Conservation (phyloP, 2,113 vertebrate species). For the Phalacrocorax pelagicus region DNA sequence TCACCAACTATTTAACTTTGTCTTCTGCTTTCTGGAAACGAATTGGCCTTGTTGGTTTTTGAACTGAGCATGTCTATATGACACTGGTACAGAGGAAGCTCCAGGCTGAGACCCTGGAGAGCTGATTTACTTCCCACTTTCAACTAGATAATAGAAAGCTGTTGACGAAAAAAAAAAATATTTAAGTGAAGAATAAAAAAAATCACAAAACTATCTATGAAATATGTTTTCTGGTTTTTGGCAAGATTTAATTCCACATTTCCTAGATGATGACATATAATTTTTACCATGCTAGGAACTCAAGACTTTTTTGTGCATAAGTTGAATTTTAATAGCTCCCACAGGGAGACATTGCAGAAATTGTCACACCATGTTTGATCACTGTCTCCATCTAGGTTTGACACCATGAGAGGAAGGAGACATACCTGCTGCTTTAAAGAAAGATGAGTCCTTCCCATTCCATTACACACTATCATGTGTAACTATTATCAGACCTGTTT, state of each 20-base stretch:
- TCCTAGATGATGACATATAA: background rate
- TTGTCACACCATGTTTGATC: constrained; percentile 41
- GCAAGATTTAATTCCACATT: background rate
- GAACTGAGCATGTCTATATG: background rate
- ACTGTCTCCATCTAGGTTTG: background rate
- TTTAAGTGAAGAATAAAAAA: background rate
- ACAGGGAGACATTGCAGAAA: background rate
- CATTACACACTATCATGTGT: background rate
- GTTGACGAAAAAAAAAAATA: background rate
- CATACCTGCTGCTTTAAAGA: background rate
- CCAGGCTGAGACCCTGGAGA: background rate
- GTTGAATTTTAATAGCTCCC: constrained; percentile 36
- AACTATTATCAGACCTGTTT: background rate
- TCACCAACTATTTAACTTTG: background rate
- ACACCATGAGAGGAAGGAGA: background rate
- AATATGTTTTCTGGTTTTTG: background rate
- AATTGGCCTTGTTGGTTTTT: background rate
- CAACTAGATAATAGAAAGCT: background rate
- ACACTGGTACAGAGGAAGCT: background rate
- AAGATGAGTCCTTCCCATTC: background rate
- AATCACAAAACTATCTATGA: background rate
- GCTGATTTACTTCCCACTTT: background rate
- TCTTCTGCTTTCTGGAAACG: background rate
- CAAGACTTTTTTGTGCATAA: background rate
- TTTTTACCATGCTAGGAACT: background rate